A percentile compares a stretch with the other conserved stretches of the same genome.
Conservation (phyloP, 2,113 vertebrate genomes). For the Oreochromis spilurus region DNA sequence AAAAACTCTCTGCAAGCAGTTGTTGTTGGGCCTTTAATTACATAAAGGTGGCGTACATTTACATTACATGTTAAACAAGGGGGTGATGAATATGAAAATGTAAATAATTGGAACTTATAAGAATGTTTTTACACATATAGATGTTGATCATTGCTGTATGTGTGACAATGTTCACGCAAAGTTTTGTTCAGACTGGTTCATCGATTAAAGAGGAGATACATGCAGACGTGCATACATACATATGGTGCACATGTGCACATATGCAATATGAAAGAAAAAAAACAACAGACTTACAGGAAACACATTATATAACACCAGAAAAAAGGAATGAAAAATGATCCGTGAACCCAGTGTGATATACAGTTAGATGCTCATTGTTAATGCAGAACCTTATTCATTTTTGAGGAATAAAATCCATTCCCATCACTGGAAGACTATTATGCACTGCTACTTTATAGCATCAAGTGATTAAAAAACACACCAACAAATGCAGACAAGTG, state of each 20-base stretch:
- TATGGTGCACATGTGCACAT: background rate
- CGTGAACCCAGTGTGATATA: background rate
- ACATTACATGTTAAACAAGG: background rate
- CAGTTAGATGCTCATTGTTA: background rate
- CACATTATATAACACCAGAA: background rate
- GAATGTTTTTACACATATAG: background rate
- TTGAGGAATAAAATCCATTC: background rate
- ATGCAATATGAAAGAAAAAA: background rate
- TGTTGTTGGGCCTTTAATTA: background rate
- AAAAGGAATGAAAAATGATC: background rate
- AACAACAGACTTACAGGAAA: background rate
- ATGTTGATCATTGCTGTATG: background rate
- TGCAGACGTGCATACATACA: background rate
- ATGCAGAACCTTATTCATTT: background rate
- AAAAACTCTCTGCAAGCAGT: background rate
- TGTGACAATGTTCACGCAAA: background rate
- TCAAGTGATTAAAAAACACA: background rate
- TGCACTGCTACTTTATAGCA: background rate
- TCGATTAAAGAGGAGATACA: background rate
- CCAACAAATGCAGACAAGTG: background rate
- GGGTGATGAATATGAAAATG: background rate
- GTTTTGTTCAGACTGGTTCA: background rate
- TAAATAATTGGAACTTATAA: background rate
- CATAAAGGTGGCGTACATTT: background rate
- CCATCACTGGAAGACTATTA: background rate